Conservation (phyloP, 2,113 vertebrate genomes). For the Gymnocephalus cernua region DNA sequence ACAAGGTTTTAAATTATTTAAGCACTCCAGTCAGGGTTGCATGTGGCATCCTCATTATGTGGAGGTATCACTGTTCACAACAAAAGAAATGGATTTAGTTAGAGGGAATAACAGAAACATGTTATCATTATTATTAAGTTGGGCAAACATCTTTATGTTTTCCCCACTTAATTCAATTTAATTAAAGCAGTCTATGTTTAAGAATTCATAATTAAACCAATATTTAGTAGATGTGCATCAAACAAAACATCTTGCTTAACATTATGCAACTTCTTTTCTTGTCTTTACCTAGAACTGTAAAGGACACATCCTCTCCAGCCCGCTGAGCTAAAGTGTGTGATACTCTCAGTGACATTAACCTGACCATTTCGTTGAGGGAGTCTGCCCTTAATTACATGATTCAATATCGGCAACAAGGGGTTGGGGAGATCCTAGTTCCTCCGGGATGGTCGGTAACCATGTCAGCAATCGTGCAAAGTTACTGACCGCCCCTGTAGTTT, state of each 20-base stretch:
- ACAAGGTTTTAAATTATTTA: constrained; percentile 81
- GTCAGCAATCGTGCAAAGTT: constrained; percentile 71
- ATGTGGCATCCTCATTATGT: constrained; percentile 72
- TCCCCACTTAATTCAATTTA: not conserved
- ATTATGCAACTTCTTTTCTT: not conserved
- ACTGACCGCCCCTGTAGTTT: constrained; percentile 33
- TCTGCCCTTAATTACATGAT: constrained; percentile 75
- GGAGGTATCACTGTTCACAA: constrained; percentile 58
- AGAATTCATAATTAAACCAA: not conserved
- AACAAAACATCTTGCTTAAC: constrained; percentile 1
- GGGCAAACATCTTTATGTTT: not conserved
- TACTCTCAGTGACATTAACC: constrained; percentile 38
- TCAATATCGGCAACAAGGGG: constrained; percentile 40
- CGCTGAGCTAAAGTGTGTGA: constrained; percentile 11
- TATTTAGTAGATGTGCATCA: not conserved
- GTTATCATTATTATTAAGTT: not conserved
- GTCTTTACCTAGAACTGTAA: not conserved
- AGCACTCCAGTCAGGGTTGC: constrained; percentile 63
- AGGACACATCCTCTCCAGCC: constrained; percentile 2
- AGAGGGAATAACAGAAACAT: constrained; percentile 14
- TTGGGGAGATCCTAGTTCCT: constrained; percentile 56
- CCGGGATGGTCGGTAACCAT: constrained; percentile 30
- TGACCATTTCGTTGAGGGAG: constrained; percentile 60
- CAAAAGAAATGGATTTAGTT: constrained; percentile 53
- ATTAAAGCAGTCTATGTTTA: not conserved